Base-by-base conservation (phyloP, 2,888 invertebrate species). In the Onchidella celtica region DNA sequence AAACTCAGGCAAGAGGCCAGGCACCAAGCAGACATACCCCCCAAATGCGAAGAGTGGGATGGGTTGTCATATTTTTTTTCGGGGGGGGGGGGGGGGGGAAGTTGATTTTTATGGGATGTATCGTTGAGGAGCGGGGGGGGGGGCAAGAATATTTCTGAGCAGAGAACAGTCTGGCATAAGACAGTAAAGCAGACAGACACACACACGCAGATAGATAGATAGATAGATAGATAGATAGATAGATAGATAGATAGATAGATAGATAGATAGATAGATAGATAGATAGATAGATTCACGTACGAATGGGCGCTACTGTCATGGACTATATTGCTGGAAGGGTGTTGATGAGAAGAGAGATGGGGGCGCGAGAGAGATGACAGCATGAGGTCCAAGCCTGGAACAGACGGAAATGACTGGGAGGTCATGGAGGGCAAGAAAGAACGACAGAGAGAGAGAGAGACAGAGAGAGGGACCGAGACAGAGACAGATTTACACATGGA, bases 391-490 rank as follows among this genome's bases (percentile, higher is more conserved):
- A 32, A 32, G 66, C 17, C n/a, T 29, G 66, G 32, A 32, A 66
- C 3, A 66, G 66, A 66, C 29, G 32, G 66, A 66, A 32, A 66
- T 27, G 32, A 27, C 27, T 14, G 24, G 34, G 14, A 21, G 11
- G 34, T 3, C 57, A 29, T 9, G 9, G 29, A 47, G 11, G 21
- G 38, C 17, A 40, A 27, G 66, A 27, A 66, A 21, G 27, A 21
- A n/a, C 4, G 21, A 68, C 4, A 36, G 38, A 68, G 36, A 68
- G 38, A 68, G 24, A 68, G 27, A 72, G 55, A 72, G 55, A 72
- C 55, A 55, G 72, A 72, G 72, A 72, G 14, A 55, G 72, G 24
- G 72, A 72, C 24, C 47, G 55, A 72, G 32, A 55, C 36, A 68
- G n/a, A 68, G 68, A 68, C 3, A 68, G 73, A 73, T 21, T 36